Percentiles rank a stretch among this genome's conserved stretches.
Evolutionary conservation across 2,888 invertebrate species (phyloP).

Genomic region (Rambutsinella grinnellia): DNA sequence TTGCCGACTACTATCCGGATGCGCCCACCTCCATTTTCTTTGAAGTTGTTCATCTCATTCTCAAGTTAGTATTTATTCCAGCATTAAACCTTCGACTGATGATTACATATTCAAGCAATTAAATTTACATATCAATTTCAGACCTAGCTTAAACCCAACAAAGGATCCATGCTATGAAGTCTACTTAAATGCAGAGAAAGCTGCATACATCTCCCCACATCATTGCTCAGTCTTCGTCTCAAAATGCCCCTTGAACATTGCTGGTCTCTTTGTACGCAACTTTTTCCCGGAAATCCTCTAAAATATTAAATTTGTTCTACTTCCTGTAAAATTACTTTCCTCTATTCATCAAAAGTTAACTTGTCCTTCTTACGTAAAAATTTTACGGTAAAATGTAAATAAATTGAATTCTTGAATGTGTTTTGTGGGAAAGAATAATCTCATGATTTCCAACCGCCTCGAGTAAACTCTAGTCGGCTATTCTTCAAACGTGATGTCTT

Average conservation of each 20-base stretch:
- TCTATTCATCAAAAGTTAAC: too few species aligned
- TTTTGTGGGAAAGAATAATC: not conserved
- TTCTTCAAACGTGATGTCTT: too few species aligned
- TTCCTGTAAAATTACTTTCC: too few species aligned
- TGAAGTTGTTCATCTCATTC: slow-evolving; percentile 38
- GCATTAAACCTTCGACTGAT: too few species aligned
- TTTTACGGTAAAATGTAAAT: too few species aligned
- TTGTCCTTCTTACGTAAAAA: too few species aligned
- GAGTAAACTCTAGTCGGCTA: too few species aligned
- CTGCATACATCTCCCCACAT: slow-evolving; percentile 9
- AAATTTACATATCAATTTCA: slow-evolving; percentile 7
- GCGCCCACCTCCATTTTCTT: slow-evolving; percentile 40
- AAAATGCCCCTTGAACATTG: slow-evolving; percentile 44
- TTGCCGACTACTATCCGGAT: slow-evolving; percentile 25
- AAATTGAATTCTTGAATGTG: not conserved
- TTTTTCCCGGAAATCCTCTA: slow-evolving; percentile 38
- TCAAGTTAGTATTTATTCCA: slow-evolving; percentile 11
- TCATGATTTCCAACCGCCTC: not conserved
- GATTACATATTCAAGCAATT: too few species aligned
- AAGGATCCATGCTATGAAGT: slow-evolving; percentile 27
- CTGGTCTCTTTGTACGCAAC: slow-evolving; percentile 38
- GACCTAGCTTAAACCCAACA: slow-evolving; percentile 33
- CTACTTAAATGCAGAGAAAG: slow-evolving; percentile 23
- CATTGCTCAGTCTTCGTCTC: slow-evolving; percentile 23
- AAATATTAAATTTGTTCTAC: not conserved